Evolutionary conservation across 2,888 invertebrate species (phyloP), one percentile per base, ranked within the genome.

Genomic region (Aleiodes alternator): DNA sequence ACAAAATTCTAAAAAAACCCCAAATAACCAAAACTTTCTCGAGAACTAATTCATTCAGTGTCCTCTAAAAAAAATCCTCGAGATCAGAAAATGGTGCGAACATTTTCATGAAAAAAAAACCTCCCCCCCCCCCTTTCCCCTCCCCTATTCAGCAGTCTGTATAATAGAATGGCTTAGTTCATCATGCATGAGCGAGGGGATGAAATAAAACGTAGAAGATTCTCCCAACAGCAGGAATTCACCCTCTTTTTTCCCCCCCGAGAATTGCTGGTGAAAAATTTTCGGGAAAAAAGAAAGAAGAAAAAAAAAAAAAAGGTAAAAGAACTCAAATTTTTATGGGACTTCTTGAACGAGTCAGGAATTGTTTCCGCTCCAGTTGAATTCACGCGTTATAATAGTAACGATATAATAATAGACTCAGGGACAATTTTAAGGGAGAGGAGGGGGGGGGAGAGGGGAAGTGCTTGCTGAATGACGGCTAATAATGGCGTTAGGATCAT

Each of bases 371-470:
- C 34, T 23, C 72, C 51, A 73, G 73, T 76, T 68, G 74, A 76
- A 80, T 80, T 72, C 75, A 75, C 77, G 76, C 76, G 76, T 79
- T 76, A 79, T 80, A 80, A 79, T 76, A 76, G 77, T 79, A 80
- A 80, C 77, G 73, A 72, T 69, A 75, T 80, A 75, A 79, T 80
- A 80, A 79, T 79, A 77, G 76, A 76, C 68, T 72, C 72, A n/a
- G 14, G 48, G 61, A 31, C 55, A 50, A 68, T 74, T 34, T 34
- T 34, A 4, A 0, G 34, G 6, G 6, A 6, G 23, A 23, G 23
- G 23, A 2, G 23, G 2, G 23, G 23, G 23, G 23, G 23, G 23
- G 2, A 2, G 6, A 3, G 34, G 4, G 34, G 34, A 4, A 34
- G 34, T 34, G 34, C 34, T 34, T 34, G 23, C 23, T 23, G 34